Evolutionary conservation across 37 sponge, comb jelly and placozoan species (phyloP).

Genomic region (Geodia barretti): DNA sequence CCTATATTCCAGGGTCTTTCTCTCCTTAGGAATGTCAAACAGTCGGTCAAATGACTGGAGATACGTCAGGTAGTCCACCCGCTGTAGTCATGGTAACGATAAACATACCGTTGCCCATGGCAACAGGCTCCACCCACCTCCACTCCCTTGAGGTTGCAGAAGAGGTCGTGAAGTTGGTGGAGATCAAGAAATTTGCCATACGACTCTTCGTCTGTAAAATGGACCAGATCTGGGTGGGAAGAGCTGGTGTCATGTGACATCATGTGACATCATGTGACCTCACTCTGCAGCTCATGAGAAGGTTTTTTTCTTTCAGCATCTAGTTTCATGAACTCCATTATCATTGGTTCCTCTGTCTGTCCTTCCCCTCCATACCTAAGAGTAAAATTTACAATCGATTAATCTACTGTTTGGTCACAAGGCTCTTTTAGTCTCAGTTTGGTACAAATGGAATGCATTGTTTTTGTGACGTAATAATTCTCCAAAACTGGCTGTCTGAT

Average conservation of each 20-base stretch:
- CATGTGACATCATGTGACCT: background rate
- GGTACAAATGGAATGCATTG: no score
- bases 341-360: conserved; percentile 83
- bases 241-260: background rate
- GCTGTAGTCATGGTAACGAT: conserved; percentile 11
- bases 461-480: no score
- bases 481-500: no score
- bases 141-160: conserved; percentile 80
- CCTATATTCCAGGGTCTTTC: conserved; percentile 84
- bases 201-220: conserved; percentile 96
- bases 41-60: conserved; percentile 87
- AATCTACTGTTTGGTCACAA: conserved; percentile 17
- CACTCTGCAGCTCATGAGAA: conserved; percentile 72
- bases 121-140: conserved; percentile 44
- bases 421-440: no score
- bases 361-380: background rate
- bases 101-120: background rate
- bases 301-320: conserved; percentile 73
- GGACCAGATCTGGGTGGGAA: conserved; percentile 72
- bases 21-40: conserved; percentile 90
- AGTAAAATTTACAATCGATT: background rate
- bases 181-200: conserved; percentile 96
- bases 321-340: conserved; percentile 82
- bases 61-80: conserved; percentile 89
- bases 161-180: conserved; percentile 73